These are phyloP conservation scores for Trogon surrucura DNA, from an alignment of 2,113 vertebrate species.

Conservation along the genomic window DNA sequence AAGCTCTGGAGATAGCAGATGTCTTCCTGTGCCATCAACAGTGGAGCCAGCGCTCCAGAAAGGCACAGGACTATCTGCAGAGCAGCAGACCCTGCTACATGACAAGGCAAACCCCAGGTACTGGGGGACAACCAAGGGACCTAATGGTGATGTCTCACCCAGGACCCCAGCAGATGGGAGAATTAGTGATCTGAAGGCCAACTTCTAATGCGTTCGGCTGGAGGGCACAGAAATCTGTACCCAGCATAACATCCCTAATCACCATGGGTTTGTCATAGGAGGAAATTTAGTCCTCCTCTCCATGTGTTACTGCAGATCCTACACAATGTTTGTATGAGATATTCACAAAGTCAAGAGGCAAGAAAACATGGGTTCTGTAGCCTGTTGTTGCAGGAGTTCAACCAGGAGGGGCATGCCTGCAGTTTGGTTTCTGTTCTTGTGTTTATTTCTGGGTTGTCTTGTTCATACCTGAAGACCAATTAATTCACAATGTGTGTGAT, in stretches of 20 bases:
- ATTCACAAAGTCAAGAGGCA: not conserved
- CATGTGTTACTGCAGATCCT: not conserved
- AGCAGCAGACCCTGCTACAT: not conserved
- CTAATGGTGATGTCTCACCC: not conserved
- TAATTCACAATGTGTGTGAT: not conserved
- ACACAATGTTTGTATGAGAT: fast-evolving
- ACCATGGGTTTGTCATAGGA: not conserved
- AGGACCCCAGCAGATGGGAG: not conserved
- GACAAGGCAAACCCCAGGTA: not conserved
- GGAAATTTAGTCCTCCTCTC: not conserved
- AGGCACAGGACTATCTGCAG: not conserved
- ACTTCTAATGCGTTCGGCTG: not conserved
- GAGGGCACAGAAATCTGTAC: not conserved
- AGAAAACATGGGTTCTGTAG: not conserved
- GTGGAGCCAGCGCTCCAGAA: not conserved
- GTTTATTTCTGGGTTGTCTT: not conserved
- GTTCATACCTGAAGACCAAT: not conserved
- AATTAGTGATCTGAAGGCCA: not conserved
- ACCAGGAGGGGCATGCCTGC: not conserved
- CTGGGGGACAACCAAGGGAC: not conserved
- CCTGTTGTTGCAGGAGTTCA: not conserved
- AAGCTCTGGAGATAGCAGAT: not conserved
- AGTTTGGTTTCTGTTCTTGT: not conserved
- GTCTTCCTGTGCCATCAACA: not conserved
- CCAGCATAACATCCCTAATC: not conserved